A percentile compares a stretch with the other conserved stretches of the same genome.
These are phyloP conservation scores for Tethea ocularis DNA, from an alignment of 2,888 invertebrate species.

Conservation along the genomic window DNA sequence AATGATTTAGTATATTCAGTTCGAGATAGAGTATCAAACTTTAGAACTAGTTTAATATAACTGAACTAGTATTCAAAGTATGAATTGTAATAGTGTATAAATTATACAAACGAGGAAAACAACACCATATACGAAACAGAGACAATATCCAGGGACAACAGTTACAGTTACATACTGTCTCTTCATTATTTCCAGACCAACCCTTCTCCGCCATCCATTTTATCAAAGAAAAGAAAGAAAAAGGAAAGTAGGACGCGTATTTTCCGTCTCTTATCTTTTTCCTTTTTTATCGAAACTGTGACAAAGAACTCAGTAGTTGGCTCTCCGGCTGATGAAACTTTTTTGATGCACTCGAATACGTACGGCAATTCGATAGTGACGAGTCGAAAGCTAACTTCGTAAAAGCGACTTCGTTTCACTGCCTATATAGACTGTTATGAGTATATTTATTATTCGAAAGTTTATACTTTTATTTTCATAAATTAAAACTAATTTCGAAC, in stretches of 20 bases:
- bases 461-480: too few relatives aligned
- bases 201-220: conserved; percentile 63
- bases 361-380: conserved; percentile 52
- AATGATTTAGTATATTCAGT: too few relatives aligned
- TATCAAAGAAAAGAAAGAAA: conserved; percentile 44
- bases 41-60: too few relatives aligned
- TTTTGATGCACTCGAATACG: conserved; percentile 46
- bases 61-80: too few relatives aligned
- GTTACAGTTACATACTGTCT: conserved; percentile 37
- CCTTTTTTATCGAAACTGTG: conserved; percentile 34
- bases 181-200: conserved; percentile 68
- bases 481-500: too few relatives aligned
- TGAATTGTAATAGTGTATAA: neutral
- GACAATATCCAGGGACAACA: conserved; percentile 24
- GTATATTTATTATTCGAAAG: too few relatives aligned
- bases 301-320: conserved; percentile 60
- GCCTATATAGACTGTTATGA: too few relatives aligned
- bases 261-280: conserved; percentile 58
- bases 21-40: too few relatives aligned
- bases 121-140: conserved; percentile 26
- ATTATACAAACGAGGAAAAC: conserved; percentile 9
- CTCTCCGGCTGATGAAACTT: conserved; percentile 69
- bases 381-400: conserved; percentile 30
- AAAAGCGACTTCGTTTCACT: too few relatives aligned
- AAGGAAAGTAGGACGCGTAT: conserved; percentile 64